phyloP scores from a whole-genome alignment of 2,797 vertebrate genomes.

The Pangasius larnaudii region DNA sequence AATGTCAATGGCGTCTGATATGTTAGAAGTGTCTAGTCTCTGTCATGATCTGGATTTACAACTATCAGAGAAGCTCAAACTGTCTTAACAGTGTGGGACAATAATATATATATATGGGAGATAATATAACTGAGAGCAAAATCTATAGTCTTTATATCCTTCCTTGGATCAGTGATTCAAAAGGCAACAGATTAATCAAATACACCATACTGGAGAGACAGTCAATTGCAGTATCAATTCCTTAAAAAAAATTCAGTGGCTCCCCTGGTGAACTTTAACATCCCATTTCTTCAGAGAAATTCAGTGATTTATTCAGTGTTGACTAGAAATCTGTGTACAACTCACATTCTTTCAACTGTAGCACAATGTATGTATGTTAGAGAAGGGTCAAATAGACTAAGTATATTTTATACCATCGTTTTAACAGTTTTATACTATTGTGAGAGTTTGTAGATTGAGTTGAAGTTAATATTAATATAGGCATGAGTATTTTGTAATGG shows the following conservation, averaged over 20 bases:
- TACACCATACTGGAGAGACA: not conserved
- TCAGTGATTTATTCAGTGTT: not conserved
- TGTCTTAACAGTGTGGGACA: too few relatives aligned
- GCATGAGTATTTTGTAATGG: not conserved
- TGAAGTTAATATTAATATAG: not conserved
- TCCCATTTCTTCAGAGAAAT: not conserved
- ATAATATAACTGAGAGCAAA: not conserved
- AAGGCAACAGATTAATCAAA: conserved; percentile 2
- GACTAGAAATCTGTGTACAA: not conserved
- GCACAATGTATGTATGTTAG: too few relatives aligned
- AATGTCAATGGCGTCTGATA: too few relatives aligned
- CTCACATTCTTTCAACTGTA: not conserved
- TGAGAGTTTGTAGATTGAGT: too few relatives aligned
- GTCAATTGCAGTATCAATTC: not conserved
- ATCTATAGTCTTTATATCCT: not conserved
- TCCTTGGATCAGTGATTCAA: not conserved
- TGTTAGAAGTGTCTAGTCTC: not conserved
- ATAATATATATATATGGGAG: too few relatives aligned
- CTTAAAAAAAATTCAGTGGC: not conserved
- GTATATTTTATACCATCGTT: not conserved
- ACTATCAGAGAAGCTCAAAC: not conserved
- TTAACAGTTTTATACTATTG: not conserved
- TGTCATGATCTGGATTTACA: not conserved
- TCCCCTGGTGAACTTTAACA: not conserved
- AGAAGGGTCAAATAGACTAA: not conserved